Evolutionary conservation across 2,888 invertebrate genomes (phyloP).

Genomic region (Synanthedon vespiformis): DNA sequence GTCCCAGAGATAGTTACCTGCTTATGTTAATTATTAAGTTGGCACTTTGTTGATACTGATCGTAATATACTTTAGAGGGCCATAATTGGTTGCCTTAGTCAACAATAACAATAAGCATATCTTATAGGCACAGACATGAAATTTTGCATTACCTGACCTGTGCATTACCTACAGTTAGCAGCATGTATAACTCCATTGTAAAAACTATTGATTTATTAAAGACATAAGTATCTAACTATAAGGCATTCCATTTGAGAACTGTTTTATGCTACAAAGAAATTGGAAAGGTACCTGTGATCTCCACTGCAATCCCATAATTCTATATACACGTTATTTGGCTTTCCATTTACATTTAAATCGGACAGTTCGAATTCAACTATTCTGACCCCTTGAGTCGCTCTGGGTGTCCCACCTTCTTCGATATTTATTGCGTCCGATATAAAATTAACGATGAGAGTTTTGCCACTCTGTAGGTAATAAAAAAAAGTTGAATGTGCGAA

Average conservation of each 20-base stretch:
- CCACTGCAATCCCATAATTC: slow-evolving; percentile 87
- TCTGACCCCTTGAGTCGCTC: slow-evolving; percentile 79
- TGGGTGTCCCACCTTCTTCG: slow-evolving; percentile 72
- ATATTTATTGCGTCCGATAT: slow-evolving; percentile 75
- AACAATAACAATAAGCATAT: neutral
- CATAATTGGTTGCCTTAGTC: too few relatives aligned
- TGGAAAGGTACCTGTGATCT: slow-evolving; percentile 70
- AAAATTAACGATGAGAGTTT: slow-evolving; percentile 78
- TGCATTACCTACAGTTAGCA: too few relatives aligned
- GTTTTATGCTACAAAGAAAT: too few relatives aligned
- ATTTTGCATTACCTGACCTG: neutral
- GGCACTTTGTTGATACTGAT: too few relatives aligned
- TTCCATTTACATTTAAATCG: slow-evolving; percentile 70
- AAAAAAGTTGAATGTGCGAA: too few relatives aligned
- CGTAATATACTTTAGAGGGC: too few relatives aligned
- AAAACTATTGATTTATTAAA: neutral
- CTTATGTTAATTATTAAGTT: too few relatives aligned
- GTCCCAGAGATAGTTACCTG: too few relatives aligned
- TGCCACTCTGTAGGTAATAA: slow-evolving; percentile 75
- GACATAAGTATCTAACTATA: neutral
- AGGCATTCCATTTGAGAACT: neutral
- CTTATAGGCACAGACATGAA: neutral
- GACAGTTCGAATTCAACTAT: slow-evolving; percentile 82
- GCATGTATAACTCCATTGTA: neutral
- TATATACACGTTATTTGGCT: slow-evolving; percentile 73